A percentile compares a stretch with the other conserved stretches of the same genome.
These are phyloP conservation scores for Latrodectus elegans DNA, from an alignment of 2,888 invertebrate species.

Conservation along the genomic window DNA sequence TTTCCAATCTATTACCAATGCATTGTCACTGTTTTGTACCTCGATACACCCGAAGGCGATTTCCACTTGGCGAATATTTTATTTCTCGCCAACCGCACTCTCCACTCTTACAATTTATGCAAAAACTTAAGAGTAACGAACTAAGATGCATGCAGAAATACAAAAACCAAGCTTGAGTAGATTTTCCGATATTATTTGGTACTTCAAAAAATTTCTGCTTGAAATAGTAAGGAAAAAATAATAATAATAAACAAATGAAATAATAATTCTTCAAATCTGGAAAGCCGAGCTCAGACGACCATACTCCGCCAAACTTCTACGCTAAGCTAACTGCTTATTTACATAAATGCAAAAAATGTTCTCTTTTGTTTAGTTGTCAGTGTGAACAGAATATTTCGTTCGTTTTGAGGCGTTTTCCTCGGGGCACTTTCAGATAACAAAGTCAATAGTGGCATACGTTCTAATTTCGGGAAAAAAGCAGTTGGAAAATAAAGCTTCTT, in stretches of 20 bases:
- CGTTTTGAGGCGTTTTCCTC: background rate
- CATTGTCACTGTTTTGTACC: too few relatives aligned
- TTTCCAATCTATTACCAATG: too few relatives aligned
- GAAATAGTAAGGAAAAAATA: too few relatives aligned
- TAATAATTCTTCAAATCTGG: background rate
- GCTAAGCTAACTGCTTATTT: slow-evolving; percentile 44
- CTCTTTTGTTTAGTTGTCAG: slow-evolving; percentile 12
- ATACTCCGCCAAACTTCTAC: background rate
- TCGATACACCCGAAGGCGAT: too few relatives aligned
- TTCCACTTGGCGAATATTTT: too few relatives aligned
- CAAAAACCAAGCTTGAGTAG: too few relatives aligned
- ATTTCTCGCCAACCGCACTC: too few relatives aligned
- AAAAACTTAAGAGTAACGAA: background rate
- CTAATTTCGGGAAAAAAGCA: too few relatives aligned
- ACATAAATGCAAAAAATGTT: slow-evolving; percentile 27
- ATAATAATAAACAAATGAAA: background rate
- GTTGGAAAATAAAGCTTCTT: too few relatives aligned
- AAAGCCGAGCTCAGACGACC: background rate
- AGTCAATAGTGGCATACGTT: background rate
- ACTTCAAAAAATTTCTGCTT: too few relatives aligned
- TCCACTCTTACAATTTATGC: too few relatives aligned
- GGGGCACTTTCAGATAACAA: background rate
- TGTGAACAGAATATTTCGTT: background rate
- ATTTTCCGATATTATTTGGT: too few relatives aligned
- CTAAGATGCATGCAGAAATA: background rate